These are phyloP conservation scores for Erebia ligea DNA, from an alignment of 2,888 invertebrate genomes.

Conservation along the genomic window DNA sequence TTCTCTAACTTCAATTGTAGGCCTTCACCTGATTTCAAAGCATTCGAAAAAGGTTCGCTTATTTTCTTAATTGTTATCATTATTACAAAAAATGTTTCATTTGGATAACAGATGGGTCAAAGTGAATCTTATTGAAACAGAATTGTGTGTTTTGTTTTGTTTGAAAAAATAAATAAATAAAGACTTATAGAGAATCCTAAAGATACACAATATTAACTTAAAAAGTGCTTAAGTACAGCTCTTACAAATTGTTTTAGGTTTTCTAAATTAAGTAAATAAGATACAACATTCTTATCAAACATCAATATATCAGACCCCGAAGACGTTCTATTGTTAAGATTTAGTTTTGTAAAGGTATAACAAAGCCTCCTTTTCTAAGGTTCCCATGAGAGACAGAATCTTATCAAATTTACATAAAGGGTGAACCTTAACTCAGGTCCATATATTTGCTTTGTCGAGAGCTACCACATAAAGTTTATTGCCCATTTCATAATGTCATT, in stretches of 20 bases:
- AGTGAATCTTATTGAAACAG: too few relatives aligned
- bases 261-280: slow-evolving; percentile 7
- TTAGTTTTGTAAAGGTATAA: slow-evolving; percentile 28
- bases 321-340: slow-evolving; percentile 29
- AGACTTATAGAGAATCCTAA: too few relatives aligned
- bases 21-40: too few relatives aligned
- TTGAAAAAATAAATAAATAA: too few relatives aligned
- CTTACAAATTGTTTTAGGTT: neutral
- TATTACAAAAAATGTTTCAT: too few relatives aligned
- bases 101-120: too few relatives aligned
- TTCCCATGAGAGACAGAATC: slow-evolving; percentile 47
- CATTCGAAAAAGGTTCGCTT: too few relatives aligned
- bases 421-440: slow-evolving; percentile 40
- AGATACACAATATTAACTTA: too few relatives aligned
- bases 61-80: too few relatives aligned
- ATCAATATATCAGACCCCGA: slow-evolving; percentile 28
- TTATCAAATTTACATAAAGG: slow-evolving; percentile 61
- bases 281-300: slow-evolving; percentile 26
- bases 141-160: too few relatives aligned
- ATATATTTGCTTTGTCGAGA: slow-evolving; percentile 48
- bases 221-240: too few relatives aligned
- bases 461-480: slow-evolving; percentile 11
- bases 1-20: too few relatives aligned
- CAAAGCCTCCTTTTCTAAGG: slow-evolving; percentile 21
- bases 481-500: neutral